phyloP scores from a whole-genome alignment of 2,888 invertebrate genomes.

The Stenchaetothrips biformis region DNA sequence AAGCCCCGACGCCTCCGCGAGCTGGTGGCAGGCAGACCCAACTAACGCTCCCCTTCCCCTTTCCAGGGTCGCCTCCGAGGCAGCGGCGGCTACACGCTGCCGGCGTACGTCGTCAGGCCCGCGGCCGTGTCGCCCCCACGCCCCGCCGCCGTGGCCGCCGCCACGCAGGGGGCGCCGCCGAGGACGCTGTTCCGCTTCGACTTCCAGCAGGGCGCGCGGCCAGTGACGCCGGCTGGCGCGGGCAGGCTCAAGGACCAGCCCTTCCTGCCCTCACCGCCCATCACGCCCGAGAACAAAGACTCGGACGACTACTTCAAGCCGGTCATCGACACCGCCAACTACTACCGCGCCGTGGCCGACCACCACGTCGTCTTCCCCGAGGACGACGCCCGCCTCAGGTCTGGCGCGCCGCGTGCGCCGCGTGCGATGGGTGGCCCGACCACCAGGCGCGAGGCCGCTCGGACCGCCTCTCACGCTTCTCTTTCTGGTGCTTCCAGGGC shows the following conservation, averaged over 20 bases:
- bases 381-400: not conserved
- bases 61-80: not conserved
- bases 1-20: not conserved
- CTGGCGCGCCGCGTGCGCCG: not conserved
- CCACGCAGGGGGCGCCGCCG: not conserved
- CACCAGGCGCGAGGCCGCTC: not conserved
- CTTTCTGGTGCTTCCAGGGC: not conserved
- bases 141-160: not conserved
- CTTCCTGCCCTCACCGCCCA: conserved; percentile 5
- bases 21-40: not conserved
- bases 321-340: conserved; percentile 19
- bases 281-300: conserved; percentile 26
- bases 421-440: not conserved
- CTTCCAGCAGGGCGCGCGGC: conserved; percentile 16
- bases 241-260: conserved; percentile 17
- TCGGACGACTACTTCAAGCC: conserved; percentile 28
- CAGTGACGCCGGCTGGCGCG: not conserved
- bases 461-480: not conserved
- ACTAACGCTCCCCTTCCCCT: not conserved
- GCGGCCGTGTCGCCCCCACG: conserved; percentile 25
- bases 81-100: not conserved
- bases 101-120: conserved; percentile 5
- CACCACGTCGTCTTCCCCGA: conserved; percentile 17
- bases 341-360: conserved; percentile 2
- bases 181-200: conserved; percentile 11